Evolutionary conservation across 1,140 invertebrate genomes (phyloP), one percentile per base, ranked within the genome.

Genomic region (Halotydeus destructor): DNA sequence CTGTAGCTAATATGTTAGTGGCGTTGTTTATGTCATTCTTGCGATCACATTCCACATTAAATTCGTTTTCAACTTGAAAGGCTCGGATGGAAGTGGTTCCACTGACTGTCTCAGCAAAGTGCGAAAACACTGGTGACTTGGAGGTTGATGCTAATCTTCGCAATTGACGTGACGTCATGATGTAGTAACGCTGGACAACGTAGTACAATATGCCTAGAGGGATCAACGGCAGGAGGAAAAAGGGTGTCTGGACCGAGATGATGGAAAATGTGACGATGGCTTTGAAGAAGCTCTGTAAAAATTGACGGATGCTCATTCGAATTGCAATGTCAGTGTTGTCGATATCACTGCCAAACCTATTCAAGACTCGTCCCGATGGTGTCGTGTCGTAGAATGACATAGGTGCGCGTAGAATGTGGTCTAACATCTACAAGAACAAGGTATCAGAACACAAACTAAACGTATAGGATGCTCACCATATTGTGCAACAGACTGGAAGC

Each of bases 191-290:
- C 39, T 69, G 54, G 34, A 54, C 48, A 28, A 55, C 33, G 40
- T 84, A 84, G 63, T 94, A 94, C 30, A 93, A 48, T 11, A 85
- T 46, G 31, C 71, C 75, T 52, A 94, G 72, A 5, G 86, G 85
- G 45, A 91, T 33, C 45, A 89, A 75, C 32, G 86, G 72, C 5
- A 66, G 60, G 44, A 86, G 56, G 62, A 94, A 91, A 51, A 76
- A 67, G 0, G 84, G 84, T 26, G 86, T 93, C 47, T 54, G 46
- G 3, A 55, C 18, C n/a, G 42, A 50, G n/a, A 55, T 55, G 16
- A 53, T 78, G 56, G 94, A 69, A 44, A 94, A 60, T 3, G 84
- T 85, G 25, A 76, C 76, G 45, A 86, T 55, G 5, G 88, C 82
- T 72, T 83, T 60, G 53, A 73, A 70, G 26, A 55, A 37, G 38